phyloP scores from a whole-genome alignment of 2,888 invertebrate genomes.

The Lepetodrilus schrolli region DNA sequence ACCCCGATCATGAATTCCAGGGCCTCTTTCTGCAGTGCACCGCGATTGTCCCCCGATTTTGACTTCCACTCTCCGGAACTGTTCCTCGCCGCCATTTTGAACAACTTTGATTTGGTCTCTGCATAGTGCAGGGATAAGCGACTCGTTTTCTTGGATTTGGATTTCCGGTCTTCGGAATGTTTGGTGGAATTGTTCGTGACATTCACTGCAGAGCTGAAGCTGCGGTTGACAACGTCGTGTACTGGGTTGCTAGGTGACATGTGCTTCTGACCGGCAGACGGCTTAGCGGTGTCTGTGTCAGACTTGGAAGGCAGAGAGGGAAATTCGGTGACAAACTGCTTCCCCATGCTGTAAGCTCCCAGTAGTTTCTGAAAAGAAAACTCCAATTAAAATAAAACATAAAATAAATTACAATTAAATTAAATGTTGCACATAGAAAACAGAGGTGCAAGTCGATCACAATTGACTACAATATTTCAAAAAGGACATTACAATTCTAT shows the following conservation, averaged over 20 bases:
- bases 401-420: too few relatives aligned
- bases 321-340: constrained; percentile 47
- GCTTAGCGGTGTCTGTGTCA: background rate
- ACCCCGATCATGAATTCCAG: constrained; percentile 95
- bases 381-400: too few relatives aligned
- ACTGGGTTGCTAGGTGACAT: background rate
- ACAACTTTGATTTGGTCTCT: constrained; percentile 35
- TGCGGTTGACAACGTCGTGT: background rate
- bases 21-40: constrained; percentile 79
- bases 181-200: background rate
- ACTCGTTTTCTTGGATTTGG: background rate
- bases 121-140: constrained; percentile 37
- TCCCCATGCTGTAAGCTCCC: constrained; percentile 45
- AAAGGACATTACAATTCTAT: too few relatives aligned
- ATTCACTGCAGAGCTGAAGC: background rate
- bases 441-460: too few relatives aligned
- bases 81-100: background rate
- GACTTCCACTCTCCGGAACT: too few relatives aligned
- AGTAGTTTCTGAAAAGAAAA: background rate
- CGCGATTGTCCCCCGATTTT: background rate
- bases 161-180: background rate
- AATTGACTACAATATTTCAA: too few relatives aligned
- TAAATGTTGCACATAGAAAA: too few relatives aligned
- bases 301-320: constrained; percentile 2
- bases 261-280: background rate